Conservation (phyloP, 1,140 invertebrate genomes). For the Pemphigus obesinymphae region DNA sequence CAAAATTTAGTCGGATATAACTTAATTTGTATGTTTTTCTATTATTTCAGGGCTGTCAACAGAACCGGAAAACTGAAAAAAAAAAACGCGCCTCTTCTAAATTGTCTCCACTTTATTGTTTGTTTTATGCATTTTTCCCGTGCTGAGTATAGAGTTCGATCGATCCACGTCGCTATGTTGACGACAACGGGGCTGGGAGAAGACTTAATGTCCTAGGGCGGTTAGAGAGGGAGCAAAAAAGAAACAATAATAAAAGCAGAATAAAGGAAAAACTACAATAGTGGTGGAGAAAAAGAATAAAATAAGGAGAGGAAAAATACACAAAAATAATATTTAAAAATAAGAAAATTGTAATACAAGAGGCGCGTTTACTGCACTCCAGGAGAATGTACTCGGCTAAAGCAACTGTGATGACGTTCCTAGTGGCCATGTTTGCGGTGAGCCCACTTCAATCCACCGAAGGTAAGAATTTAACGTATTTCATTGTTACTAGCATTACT, state of each 20-base stretch:
- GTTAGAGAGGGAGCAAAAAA: background rate
- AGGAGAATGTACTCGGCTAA: constrained; percentile 20
- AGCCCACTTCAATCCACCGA: constrained; percentile 34
- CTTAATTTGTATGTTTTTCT: constrained; percentile 33
- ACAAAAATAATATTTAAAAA: background rate
- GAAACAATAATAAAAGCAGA: background rate
- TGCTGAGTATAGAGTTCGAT: background rate
- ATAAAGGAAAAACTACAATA: background rate
- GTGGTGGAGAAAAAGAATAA: background rate
- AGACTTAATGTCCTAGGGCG: constrained; percentile 3
- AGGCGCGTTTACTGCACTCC: constrained; percentile 8
- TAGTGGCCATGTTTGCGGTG: constrained; percentile 27
- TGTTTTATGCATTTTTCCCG: constrained; percentile 23
- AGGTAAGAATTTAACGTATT: constrained; percentile 2
- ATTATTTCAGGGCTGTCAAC: constrained; percentile 22
- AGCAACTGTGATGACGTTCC: constrained; percentile 6
- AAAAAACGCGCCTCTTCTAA: constrained; percentile 24
- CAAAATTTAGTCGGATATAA: constrained; percentile 1
- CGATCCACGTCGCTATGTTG: background rate
- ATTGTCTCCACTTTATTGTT: constrained; percentile 30
- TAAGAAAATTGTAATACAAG: background rate
- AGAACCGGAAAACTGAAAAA: background rate
- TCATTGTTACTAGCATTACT: too few species aligned
- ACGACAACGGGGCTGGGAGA: background rate
- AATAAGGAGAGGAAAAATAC: background rate